Evolutionary conservation across 1,140 invertebrate genomes (phyloP), one percentile per base, ranked within the genome.

Genomic region (Xylocopa sonorina): DNA sequence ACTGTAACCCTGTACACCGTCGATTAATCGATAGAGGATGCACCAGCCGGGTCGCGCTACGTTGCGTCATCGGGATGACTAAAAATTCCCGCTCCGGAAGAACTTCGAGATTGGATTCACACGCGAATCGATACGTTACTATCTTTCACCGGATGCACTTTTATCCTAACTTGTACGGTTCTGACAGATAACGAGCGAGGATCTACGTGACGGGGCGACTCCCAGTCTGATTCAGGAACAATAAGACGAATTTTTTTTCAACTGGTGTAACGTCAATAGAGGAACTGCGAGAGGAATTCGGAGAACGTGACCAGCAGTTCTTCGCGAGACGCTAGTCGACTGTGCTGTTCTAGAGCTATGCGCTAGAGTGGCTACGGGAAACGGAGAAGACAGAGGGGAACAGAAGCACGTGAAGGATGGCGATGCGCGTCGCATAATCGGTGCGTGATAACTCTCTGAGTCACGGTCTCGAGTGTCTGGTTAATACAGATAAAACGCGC

Each of bases 361-460:
- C 10, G 14, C 10, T 5, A 32, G 21, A 9, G 34, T n/a, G 2
- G 3, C 7, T 6, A 1, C 0, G 34, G 34, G 16, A 5, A 14
- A 27, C 14, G 27, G 24, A 46, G 18, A 10, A 48, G 16, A 14
- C 48, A 29, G 64, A 34, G 16, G 16, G 5, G 16, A 3, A n/a
- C 29, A 27, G 16, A 21, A 9, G 16, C 6, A n/a, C 29, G 34
- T 32, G 67, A 63, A 41, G 46, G 43, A 72, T 64, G 41, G 12
- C 29, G 46, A 69, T 32, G 14, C 58, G 46, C n/a, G 14, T n/a
- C 12, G 24, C 58, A 60, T 73, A 67, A 41, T 64, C 29, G 68
- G 34, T 76, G 63, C 21, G 10, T 14, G 3, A 21, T 60, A 67
- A 82, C 48, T 82, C 48, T 82, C 41, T 9, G 34, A 29, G 41